Conservation (phyloP, 2,888 invertebrate species). For the Craniophora ligustri region DNA sequence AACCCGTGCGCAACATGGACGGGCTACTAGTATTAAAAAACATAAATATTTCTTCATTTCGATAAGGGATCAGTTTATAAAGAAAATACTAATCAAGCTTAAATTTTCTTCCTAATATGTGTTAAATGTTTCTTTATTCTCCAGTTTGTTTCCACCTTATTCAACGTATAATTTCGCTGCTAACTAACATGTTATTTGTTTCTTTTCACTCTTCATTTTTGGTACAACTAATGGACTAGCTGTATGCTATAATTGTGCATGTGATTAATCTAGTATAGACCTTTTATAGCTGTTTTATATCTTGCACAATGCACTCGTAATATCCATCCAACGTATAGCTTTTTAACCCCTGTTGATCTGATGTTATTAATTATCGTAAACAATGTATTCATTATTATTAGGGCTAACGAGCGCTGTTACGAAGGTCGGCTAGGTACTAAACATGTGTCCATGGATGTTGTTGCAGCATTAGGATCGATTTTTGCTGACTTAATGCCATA, state of each 20-base stretch:
- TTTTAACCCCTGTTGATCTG: slow-evolving; percentile 28
- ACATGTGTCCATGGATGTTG: slow-evolving; percentile 73
- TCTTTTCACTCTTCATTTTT: slow-evolving; percentile 15
- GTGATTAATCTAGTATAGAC: slow-evolving; percentile 32
- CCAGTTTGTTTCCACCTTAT: too few relatives aligned
- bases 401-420: slow-evolving; percentile 18
- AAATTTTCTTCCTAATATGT: too few relatives aligned
- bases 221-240: slow-evolving; percentile 13
- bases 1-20: too few relatives aligned
- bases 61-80: slow-evolving; percentile 77
- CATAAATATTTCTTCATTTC: background rate
- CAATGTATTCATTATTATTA: slow-evolving; percentile 82
- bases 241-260: slow-evolving; percentile 31
- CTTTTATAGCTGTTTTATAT: slow-evolving; percentile 23
- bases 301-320: slow-evolving; percentile 18
- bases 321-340: slow-evolving; percentile 43
- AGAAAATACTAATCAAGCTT: slow-evolving; percentile 20
- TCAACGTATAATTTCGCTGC: background rate
- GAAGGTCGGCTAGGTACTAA: slow-evolving; percentile 45
- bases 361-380: too few relatives aligned
- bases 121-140: too few relatives aligned
- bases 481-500: slow-evolving; percentile 91
- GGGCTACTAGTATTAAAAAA: too few relatives aligned
- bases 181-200: slow-evolving; percentile 4
- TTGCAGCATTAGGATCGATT: slow-evolving; percentile 91